Base-by-base conservation (phyloP, 2,113 vertebrate species). In the Thinocorus orbignyianus region DNA sequence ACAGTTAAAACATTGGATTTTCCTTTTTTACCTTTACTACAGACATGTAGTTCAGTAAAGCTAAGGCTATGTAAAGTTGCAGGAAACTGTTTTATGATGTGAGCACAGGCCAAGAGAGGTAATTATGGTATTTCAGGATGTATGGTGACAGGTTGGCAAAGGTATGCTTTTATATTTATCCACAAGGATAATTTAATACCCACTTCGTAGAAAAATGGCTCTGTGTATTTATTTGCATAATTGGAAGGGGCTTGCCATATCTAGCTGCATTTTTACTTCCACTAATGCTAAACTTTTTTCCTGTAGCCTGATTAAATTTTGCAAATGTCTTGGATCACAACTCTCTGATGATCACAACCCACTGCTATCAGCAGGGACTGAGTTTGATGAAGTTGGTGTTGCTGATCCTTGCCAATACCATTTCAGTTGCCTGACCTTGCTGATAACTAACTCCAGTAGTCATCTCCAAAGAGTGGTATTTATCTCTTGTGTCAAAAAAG, bases 151-250 rank as follows among this genome's bases (percentile, higher is more conserved):
- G 81, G 90, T 61, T 68, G 55, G 92, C 78, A 96, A 96, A 94
- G 84, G 71, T 91, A 81, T 41, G 52, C 33, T 90, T 96, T 91
- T 66, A 44, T 94, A 92, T 94, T 95, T 93, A 93, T 88, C 71
- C 68, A 69, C 26, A 61, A 84, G 49, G 70, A 82, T 73, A 84
- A 91, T 82, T 92, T 91, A 93, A 92, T 94, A 92, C n/a, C 72
- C 66, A 70, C 35, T 92, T 87, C 80, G 82, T 49, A 86, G 58
- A 66, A 91, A 78, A 95, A 93, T 69, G 48, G 13, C 37, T 93
- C 60, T 88, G 41, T 80, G 31, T 69, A 71, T 86, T 87, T 25
- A 93, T 94, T 92, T 96, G 83, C 85, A 85, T 91, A 96, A 97
- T 33, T 92, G 84, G 62, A 94, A 93, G 35, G 61, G 64, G 14